Base-by-base conservation (phyloP, 2,888 invertebrate species). In the Podotricha telesiphe region DNA sequence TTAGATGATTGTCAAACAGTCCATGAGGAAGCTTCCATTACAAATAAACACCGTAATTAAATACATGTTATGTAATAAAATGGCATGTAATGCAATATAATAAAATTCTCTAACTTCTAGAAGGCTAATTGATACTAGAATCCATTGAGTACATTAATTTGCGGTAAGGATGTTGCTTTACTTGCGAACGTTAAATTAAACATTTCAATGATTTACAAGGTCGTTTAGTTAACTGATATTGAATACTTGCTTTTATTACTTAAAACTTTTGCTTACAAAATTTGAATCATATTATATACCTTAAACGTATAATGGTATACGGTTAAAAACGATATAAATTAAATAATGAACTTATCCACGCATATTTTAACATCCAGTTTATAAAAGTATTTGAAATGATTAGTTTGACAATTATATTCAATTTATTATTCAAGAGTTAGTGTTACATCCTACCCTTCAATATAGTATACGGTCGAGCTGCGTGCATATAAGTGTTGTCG, bases 131-230 rank as follows among this genome's bases (percentile, higher is more conserved):
- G n/a, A n/a, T n/a, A 55, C 17, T 37, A n/a, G 55, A 34, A 34
- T 55, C 11, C 17, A 34, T 34, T 17, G 34, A 53, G 5, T 11
- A 11, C 34, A 55, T 55, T 55, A 2, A 55, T 34, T 17, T 17
- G 17, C 55, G 34, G 11, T 34, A 34, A 34, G 53, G 28, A 17
- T 51, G 15, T 53, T 53, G 8, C n/a, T 53, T 53, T 28, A 28
- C 28, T 53, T 53, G 34, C 34, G n/a, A 53, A 34, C 55, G 34
- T 34, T 34, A 34, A 55, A 11, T 17, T 55, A 34, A 55, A 17
- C 34, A 55, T 55, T 55, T 55, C 11, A 55, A 55, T 17, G 4
- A 1, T 17, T 34, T 17, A 34, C 55, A 55, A 55, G 55, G 55
- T 17, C 34, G 34, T 53, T 34, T 5, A 55, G 55, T 10, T 17